These are phyloP conservation scores for Geococcyx californianus DNA, from an alignment of 2,113 vertebrate species.

Conservation along the genomic window DNA sequence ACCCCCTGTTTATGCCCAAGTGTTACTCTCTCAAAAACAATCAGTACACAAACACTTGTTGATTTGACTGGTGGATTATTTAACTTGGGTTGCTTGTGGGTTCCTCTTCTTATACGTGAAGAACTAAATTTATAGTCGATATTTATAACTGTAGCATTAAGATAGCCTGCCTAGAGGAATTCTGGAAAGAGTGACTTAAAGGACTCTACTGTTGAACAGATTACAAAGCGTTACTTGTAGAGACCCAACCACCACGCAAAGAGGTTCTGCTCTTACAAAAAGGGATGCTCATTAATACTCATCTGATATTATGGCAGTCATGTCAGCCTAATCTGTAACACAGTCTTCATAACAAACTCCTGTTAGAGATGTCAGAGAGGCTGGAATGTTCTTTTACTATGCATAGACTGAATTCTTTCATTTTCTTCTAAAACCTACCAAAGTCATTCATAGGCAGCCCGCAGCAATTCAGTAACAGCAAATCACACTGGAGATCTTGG, in stretches of 20 bases:
- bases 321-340: neutral
- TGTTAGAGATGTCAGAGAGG: neutral
- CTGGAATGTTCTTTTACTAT: neutral
- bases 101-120: neutral
- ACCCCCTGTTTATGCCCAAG: too few species aligned
- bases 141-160: neutral
- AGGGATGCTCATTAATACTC: neutral
- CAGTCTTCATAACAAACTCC: neutral
- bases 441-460: neutral
- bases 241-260: neutral
- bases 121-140: neutral
- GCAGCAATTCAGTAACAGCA: neutral
- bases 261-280: neutral
- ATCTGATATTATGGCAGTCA: neutral
- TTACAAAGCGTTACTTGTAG: neutral
- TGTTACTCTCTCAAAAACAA: neutral
- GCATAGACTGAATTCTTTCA: neutral
- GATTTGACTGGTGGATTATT: neutral
- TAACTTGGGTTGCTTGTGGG: neutral
- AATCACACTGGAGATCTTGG: neutral
- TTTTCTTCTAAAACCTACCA: neutral
- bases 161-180: neutral
- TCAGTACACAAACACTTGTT: neutral
- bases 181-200: neutral
- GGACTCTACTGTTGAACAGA: neutral